These are phyloP conservation scores for Panzeria rudis DNA, from an alignment of 2,888 invertebrate species.

Conservation along the genomic window DNA sequence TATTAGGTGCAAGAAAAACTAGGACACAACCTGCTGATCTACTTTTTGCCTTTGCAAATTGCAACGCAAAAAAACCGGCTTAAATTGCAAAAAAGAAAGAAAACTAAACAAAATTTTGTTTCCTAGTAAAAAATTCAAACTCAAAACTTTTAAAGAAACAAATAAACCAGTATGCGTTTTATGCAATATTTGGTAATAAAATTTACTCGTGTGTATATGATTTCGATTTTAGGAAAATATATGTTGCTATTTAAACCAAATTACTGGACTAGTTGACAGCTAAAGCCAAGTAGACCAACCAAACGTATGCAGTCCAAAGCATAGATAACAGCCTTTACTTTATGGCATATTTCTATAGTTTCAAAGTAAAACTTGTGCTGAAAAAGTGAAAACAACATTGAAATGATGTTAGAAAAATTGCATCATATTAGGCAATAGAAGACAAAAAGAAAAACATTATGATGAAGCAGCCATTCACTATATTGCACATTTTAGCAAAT, in stretches of 20 bases:
- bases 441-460: background rate
- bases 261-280: conserved; percentile 47
- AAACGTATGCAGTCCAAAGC: background rate
- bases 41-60: conserved; percentile 46
- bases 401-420: conserved; percentile 56
- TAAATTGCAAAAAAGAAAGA: background rate
- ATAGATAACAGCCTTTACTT: background rate
- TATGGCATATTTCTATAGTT: conserved; percentile 6
- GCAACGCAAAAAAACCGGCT: conserved; percentile 33
- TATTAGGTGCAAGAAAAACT: conserved; percentile 18
- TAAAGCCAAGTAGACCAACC: conserved; percentile 42
- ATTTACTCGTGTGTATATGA: background rate
- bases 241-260: conserved; percentile 25
- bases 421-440: conserved; percentile 43
- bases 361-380: conserved; percentile 21
- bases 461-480: background rate
- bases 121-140: conserved; percentile 53
- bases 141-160: conserved; percentile 3
- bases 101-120: conserved; percentile 24
- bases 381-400: conserved; percentile 63
- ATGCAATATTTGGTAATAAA: conserved; percentile 57
- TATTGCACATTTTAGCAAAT: background rate
- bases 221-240: conserved; percentile 46
- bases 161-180: conserved; percentile 46
- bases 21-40: conserved; percentile 68